These are phyloP conservation scores for Lagopus leucura DNA, from an alignment of 2,113 vertebrate genomes.

Conservation along the genomic window DNA sequence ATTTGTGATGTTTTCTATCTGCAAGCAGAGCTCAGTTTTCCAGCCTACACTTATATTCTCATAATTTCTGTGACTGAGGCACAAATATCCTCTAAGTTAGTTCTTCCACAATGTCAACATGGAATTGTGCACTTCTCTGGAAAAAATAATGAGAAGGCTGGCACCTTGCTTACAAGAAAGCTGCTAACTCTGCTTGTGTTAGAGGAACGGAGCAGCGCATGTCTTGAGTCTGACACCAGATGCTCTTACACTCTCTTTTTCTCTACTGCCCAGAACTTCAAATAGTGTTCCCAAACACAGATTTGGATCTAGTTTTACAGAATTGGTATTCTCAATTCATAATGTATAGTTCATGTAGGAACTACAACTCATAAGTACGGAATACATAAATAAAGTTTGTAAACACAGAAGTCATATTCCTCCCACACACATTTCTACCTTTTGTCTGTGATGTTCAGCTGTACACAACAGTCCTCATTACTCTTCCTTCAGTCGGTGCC, in stretches of 20 bases:
- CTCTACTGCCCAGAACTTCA: not conserved
- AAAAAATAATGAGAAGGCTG: not conserved
- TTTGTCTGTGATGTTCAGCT: not conserved
- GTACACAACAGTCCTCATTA: not conserved
- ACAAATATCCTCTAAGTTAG: not conserved
- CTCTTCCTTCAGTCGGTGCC: not conserved
- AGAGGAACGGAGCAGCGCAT: not conserved
- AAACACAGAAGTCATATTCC: not conserved
- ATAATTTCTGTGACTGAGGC: not conserved
- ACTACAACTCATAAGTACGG: not conserved
- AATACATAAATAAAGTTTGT: not conserved
- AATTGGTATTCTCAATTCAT: slow-evolving; percentile 3
- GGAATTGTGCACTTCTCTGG: not conserved
- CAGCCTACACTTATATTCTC: not conserved
- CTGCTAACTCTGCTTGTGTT: not conserved
- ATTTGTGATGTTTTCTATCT: not conserved
- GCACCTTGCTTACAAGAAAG: not conserved
- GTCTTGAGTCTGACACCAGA: not conserved
- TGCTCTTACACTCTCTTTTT: not conserved
- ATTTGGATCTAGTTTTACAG: not conserved
- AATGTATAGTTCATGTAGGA: not conserved
- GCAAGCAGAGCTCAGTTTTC: not conserved
- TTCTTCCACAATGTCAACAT: not conserved
- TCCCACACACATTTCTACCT: not conserved
- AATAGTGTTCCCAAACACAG: not conserved